Percentiles rank a stretch among this genome's conserved stretches.
phyloP scores from a whole-genome alignment of 30 jellyfish, hydroid and myxozoan genomes.

The Clytia hemisphaerica region DNA sequence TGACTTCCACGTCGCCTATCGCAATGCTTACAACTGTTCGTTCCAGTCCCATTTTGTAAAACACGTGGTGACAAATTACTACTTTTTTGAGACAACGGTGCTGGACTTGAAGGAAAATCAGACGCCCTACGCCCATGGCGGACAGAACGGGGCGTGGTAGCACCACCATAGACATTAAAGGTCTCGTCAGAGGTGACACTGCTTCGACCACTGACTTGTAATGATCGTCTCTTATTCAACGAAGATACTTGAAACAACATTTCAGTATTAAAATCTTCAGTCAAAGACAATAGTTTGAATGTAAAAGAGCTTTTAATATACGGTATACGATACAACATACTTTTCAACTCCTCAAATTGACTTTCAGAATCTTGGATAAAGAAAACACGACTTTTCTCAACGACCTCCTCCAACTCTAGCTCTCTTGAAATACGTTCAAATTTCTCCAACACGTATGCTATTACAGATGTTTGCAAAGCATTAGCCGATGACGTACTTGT shows the following conservation, averaged over 20 bases:
- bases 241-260: not conserved
- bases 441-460: slow-evolving; percentile 18
- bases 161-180: too few relatives aligned
- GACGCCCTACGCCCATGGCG: slow-evolving; percentile 19
- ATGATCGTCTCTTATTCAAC: not conserved
- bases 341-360: slow-evolving; percentile 8
- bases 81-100: not conserved
- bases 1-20: slow-evolving; percentile 11
- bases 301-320: not conserved
- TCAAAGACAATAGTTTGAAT: not conserved
- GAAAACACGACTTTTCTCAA: not conserved
- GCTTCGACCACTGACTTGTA: not conserved
- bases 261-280: not conserved
- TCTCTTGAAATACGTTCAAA: slow-evolving; percentile 1
- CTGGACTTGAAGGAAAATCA: too few relatives aligned
- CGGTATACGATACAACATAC: not conserved
- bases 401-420: not conserved
- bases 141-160: not conserved
- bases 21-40: not conserved
- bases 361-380: slow-evolving; percentile 3
- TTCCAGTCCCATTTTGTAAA: not conserved
- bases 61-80: not conserved
- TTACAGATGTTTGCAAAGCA: not conserved
- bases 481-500: not conserved
- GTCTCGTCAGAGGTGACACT: not conserved